These are phyloP conservation scores for Megalops cyprinoides DNA, from an alignment of 2,797 vertebrate genomes.

Conservation along the genomic window DNA sequence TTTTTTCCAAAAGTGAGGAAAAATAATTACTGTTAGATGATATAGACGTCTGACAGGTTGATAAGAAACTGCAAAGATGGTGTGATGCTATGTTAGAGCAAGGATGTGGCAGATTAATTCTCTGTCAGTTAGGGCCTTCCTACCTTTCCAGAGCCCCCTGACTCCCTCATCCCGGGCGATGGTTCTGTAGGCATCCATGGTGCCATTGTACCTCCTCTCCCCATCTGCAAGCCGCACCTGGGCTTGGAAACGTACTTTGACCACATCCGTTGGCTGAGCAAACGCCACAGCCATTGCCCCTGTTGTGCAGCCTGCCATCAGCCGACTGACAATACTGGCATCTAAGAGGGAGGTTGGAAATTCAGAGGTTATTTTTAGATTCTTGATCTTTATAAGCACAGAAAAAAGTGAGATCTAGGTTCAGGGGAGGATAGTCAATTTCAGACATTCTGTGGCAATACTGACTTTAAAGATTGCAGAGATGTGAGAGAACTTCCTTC, in stretches of 20 bases:
- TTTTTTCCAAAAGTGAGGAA: too few relatives aligned
- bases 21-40: too few relatives aligned
- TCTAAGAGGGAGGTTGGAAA: constrained; percentile 61
- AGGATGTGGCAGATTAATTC: background rate
- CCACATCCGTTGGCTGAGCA: constrained; percentile 94
- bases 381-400: background rate
- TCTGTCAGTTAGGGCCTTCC: background rate
- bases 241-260: constrained; percentile 96
- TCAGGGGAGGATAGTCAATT: background rate
- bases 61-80: background rate
- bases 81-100: too few relatives aligned
- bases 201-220: constrained; percentile 80
- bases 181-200: constrained; percentile 87
- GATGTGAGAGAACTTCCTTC: too few relatives aligned
- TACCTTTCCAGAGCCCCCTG: constrained; percentile 91
- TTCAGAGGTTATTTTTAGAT: background rate
- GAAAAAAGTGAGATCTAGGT: background rate
- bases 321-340: constrained; percentile 71
- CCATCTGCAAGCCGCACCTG: constrained; percentile 62
- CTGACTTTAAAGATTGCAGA: too few relatives aligned
- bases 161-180: constrained; percentile 89
- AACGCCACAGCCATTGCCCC: constrained; percentile 90
- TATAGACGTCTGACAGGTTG: background rate
- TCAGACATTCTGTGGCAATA: background rate
- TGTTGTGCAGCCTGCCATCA: constrained; percentile 90